Percentiles rank a stretch among this genome's conserved stretches.
Conservation (phyloP, 2,113 vertebrate genomes). For the Cavia aperea region DNA sequence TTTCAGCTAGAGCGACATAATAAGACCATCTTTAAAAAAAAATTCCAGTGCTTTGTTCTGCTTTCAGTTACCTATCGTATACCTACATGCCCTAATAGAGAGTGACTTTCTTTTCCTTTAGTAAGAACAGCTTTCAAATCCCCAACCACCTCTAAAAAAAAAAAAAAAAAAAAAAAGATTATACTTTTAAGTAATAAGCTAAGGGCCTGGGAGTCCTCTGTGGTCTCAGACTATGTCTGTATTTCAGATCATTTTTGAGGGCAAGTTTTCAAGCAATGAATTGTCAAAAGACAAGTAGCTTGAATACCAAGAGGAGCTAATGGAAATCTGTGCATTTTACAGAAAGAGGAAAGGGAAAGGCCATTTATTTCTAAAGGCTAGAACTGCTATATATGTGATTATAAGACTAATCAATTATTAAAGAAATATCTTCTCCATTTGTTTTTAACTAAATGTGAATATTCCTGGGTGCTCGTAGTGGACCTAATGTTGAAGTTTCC, state of each 20-base stretch:
- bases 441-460: constrained; percentile 40
- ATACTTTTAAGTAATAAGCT: too few species aligned
- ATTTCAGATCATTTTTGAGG: not conserved
- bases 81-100: too few species aligned
- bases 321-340: not conserved
- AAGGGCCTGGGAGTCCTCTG: too few species aligned
- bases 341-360: constrained; percentile 4
- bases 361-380: not conserved
- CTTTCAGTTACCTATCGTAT: too few species aligned
- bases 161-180: too few species aligned
- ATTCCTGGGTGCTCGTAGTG: not conserved
- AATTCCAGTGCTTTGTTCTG: too few species aligned
- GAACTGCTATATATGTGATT: not conserved
- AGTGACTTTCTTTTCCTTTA: too few species aligned
- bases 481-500: not conserved
- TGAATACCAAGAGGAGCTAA: not conserved
- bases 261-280: not conserved
- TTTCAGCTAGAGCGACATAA: too few species aligned
- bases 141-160: too few species aligned
- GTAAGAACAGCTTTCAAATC: too few species aligned
- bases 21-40: too few species aligned
- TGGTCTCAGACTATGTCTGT: not conserved
- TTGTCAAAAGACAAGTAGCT: not conserved
- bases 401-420: constrained; percentile 22
- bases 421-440: not conserved